Conservation (phyloP, 2,113 vertebrate species). For the Chlorodrepanis virens region DNA sequence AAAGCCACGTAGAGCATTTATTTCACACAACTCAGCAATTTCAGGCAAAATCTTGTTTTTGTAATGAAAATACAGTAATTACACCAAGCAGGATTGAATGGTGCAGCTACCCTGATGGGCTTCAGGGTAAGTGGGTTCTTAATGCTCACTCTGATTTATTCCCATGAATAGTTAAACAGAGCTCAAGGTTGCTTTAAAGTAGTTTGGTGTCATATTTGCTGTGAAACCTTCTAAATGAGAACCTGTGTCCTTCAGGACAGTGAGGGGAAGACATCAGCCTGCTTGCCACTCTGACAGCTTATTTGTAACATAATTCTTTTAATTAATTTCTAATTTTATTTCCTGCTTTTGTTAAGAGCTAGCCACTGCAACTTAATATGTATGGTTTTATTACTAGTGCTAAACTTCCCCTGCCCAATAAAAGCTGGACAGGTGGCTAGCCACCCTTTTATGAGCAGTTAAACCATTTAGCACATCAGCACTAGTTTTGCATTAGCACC, state of each 20-base stretch:
- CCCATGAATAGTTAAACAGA: neutral
- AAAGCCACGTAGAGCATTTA: neutral
- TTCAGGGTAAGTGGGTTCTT: neutral
- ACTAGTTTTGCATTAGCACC: conserved; percentile 37
- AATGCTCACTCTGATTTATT: neutral
- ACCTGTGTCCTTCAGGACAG: neutral
- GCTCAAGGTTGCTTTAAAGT: neutral
- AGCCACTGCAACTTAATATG: neutral
- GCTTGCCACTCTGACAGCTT: neutral
- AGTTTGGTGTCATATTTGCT: neutral
- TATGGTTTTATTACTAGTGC: neutral
- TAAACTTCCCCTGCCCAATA: neutral
- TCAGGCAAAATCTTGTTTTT: neutral
- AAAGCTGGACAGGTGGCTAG: conserved; percentile 27
- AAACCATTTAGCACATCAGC: conserved; percentile 47
- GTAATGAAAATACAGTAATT: neutral
- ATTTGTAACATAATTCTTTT: neutral
- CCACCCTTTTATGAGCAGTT: conserved; percentile 43
- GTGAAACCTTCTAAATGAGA: neutral
- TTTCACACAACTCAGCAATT: neutral
- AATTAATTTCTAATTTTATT: neutral
- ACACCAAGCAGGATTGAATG: neutral
- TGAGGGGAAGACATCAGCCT: neutral
- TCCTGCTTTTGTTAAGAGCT: neutral
- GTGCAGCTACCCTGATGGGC: neutral